Evolutionary conservation across 2,888 invertebrate genomes (phyloP).

Genomic region (Terebella lapidaria): DNA sequence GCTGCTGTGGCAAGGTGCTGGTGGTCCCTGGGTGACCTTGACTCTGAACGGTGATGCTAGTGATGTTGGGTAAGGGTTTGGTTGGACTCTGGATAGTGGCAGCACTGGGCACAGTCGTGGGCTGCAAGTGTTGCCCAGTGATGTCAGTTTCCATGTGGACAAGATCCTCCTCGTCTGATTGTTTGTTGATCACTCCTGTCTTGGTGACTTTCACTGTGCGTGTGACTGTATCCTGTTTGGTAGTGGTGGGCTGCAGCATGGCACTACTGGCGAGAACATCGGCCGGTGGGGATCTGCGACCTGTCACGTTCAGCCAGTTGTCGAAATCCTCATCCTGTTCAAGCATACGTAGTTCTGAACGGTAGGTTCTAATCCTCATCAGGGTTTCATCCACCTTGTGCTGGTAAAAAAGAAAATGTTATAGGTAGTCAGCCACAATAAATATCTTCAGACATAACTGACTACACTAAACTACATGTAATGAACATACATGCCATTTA

Average conservation of each 20-base stretch:
- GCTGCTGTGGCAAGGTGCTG: slow-evolving; percentile 6
- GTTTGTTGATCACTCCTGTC: background rate
- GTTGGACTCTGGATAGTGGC: too few species aligned
- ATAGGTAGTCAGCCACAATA: background rate
- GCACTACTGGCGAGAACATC: background rate
- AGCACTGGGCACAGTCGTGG: background rate
- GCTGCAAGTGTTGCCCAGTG: background rate
- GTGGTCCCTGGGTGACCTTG: slow-evolving; percentile 1
- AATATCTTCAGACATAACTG: too few species aligned
- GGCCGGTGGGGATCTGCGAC: background rate
- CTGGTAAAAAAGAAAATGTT: slow-evolving; percentile 29
- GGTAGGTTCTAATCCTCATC: slow-evolving; percentile 62
- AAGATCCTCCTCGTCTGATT: background rate
- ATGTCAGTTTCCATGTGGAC: background rate
- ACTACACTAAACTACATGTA: too few species aligned
- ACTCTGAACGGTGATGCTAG: slow-evolving; percentile 17
- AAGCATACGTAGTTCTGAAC: slow-evolving; percentile 65
- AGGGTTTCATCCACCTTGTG: slow-evolving; percentile 41
- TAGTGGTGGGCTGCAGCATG: background rate
- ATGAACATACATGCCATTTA: too few species aligned
- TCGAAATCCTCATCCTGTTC: slow-evolving; percentile 17
- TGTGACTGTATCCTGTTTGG: background rate
- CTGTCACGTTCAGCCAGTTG: background rate
- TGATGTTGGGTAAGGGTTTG: slow-evolving; percentile 6
- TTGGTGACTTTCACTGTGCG: background rate